Evolutionary conservation across 2,888 invertebrate genomes (phyloP), one percentile per base, ranked within the genome.

Genomic region (Protophormia terraenovae): DNA sequence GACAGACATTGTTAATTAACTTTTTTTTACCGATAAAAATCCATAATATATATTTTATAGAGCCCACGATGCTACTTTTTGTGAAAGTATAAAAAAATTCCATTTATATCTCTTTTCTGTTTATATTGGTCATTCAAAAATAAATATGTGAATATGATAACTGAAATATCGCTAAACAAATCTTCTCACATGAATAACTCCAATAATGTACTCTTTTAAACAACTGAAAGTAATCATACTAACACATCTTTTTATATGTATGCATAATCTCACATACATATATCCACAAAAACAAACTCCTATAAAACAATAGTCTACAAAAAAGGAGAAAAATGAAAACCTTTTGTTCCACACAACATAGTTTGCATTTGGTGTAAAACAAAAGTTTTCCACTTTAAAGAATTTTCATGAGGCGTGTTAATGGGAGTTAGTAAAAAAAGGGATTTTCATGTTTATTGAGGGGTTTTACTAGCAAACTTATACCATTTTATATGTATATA

Each of bases 371-470:
- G 55, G 24, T 35, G 47, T 62, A 53, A 72, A 72, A 72, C 24
- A 69, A 77, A 83, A 83, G 47, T 77, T 83, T 77, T 78, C 27
- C 67, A 77, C 69, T 69, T 82, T 67, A 60, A 75, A 38, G 60
- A 66, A 12, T 62, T 82, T 72, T 50, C 66, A 77, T 60, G 71
- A 66, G 82, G 66, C 77, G 67, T 78, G 47, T 66, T 83, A 77
- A 78, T 72, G 71, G 66, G 4, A 71, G 38, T 76, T 32, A 29
- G 29, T 41, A 64, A 66, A 69, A 27, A 66, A 60, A 12, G n/a
- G 64, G n/a, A 75, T 69, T 81, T 62, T 41, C 29, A 32, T 62
- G 32, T 69, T 69, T 53, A 60, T 75, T 69, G 19, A 10, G 24
- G 32, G 41, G 24, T 38, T 69, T 67, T 53, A 53, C 71, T 62